Conservation (phyloP, 2,797 vertebrate genomes). For the Selene dorsalis region DNA sequence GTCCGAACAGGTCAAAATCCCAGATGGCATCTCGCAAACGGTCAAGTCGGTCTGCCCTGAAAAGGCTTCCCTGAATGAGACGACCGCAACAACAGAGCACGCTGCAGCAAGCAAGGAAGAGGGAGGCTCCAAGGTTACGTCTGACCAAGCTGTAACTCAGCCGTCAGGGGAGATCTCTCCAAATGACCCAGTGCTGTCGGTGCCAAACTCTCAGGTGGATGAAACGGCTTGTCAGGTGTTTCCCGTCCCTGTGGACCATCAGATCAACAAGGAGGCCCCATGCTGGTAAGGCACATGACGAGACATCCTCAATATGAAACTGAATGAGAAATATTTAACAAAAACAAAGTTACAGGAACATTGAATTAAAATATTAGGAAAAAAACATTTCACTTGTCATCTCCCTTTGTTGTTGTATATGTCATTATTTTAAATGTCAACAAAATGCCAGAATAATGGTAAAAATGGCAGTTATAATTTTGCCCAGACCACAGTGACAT, state of each 20-base stretch:
- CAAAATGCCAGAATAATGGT: too few species aligned
- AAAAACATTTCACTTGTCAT: neutral
- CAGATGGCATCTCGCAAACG: constrained; percentile 5
- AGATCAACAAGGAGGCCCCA: constrained; percentile 22
- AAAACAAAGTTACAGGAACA: neutral
- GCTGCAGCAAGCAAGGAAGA: constrained; percentile 8
- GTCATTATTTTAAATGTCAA: neutral
- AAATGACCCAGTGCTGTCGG: constrained; percentile 26
- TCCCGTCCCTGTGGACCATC: constrained; percentile 26
- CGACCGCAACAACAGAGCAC: constrained; percentile 33
- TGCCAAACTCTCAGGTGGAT: constrained; percentile 29
- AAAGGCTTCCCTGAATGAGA: constrained; percentile 12
- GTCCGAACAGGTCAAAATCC: constrained; percentile 25
- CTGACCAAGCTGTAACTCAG: constrained; percentile 4
- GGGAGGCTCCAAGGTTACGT: constrained; percentile 7
- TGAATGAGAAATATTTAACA: neutral
- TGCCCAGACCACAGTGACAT: neutral
- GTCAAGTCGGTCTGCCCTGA: constrained; percentile 29
- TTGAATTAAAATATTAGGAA: neutral
- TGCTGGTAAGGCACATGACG: constrained; percentile 62
- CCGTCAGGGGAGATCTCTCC: constrained; percentile 20
- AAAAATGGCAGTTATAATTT: neutral
- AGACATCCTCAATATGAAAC: neutral
- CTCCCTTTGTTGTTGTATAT: neutral
- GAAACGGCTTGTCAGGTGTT: constrained; percentile 35